Evolutionary conservation across 2,888 invertebrate species (phyloP).

Genomic region (Perizoma affinitatum): DNA sequence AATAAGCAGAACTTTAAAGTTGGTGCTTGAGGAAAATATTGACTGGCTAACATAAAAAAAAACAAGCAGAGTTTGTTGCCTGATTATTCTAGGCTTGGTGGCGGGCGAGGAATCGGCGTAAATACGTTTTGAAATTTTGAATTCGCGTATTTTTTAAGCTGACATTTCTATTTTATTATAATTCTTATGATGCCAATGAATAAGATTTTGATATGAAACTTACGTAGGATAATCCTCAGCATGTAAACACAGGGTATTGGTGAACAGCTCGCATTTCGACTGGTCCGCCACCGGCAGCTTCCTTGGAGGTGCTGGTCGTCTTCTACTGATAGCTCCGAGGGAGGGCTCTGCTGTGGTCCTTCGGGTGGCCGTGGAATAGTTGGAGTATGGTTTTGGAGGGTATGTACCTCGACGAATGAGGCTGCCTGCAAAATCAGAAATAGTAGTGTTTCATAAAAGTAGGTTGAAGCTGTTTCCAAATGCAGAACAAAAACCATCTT

Average conservation of each 20-base stretch:
- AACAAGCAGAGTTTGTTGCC: too few species aligned
- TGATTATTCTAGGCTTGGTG: too few species aligned
- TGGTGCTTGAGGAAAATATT: too few species aligned
- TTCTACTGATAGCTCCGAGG: conserved; percentile 43
- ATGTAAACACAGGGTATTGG: conserved; percentile 88
- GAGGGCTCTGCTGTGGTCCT: conserved; percentile 65
- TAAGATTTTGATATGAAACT: conserved; percentile 55
- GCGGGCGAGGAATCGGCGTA: too few species aligned
- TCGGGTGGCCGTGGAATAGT: conserved; percentile 45
- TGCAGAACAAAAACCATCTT: too few species aligned
- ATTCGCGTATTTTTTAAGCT: too few species aligned
- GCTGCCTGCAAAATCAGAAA: conserved; percentile 48
- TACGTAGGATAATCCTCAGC: conserved; percentile 91
- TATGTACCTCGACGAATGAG: conserved; percentile 68
- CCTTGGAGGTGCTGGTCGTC: conserved; percentile 59
- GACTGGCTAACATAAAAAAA: too few species aligned
- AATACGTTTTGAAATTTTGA: too few species aligned
- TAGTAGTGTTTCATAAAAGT: not conserved
- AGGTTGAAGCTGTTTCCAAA: too few species aligned
- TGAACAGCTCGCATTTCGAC: conserved; percentile 87
- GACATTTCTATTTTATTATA: too few species aligned
- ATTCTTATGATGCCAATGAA: too few species aligned
- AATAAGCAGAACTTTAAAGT: too few species aligned
- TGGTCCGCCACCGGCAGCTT: conserved; percentile 60
- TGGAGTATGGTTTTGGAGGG: conserved; percentile 55